These are phyloP conservation scores for Synanthedon formicaeformis DNA, from an alignment of 2,888 invertebrate species.

Conservation along the genomic window DNA sequence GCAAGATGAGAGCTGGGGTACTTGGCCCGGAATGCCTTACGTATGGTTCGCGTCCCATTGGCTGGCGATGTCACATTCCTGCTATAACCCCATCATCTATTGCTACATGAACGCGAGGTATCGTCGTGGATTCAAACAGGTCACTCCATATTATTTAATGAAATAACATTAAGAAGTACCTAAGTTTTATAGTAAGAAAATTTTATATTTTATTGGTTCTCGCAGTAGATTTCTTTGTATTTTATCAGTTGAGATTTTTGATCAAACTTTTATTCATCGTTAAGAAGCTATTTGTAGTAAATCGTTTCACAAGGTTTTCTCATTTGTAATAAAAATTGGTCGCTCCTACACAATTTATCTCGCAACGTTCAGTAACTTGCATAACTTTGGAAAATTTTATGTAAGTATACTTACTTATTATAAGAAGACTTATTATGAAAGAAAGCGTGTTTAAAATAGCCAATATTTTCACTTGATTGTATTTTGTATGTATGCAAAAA, in stretches of 20 bases:
- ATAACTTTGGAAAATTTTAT: background rate
- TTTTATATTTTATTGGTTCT: too few relatives aligned
- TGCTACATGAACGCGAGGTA: constrained; percentile 89
- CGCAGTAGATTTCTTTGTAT: background rate
- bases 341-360: background rate
- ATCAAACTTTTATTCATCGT: background rate
- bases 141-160: constrained; percentile 16
- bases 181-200: too few relatives aligned
- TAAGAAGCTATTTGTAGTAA: background rate
- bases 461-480: too few relatives aligned
- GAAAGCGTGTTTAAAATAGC: too few relatives aligned
- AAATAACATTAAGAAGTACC: too few relatives aligned
- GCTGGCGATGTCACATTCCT: constrained; percentile 90
- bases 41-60: constrained; percentile 85
- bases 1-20: constrained; percentile 62
- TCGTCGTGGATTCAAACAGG: constrained; percentile 76
- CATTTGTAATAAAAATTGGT: background rate
- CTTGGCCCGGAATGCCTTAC: constrained; percentile 77
- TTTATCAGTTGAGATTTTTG: background rate
- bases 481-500: too few relatives aligned
- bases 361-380: background rate
- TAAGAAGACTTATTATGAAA: too few relatives aligned
- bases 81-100: constrained; percentile 90
- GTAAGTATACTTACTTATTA: too few relatives aligned
- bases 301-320: background rate